Base-by-base conservation (phyloP, 1,140 invertebrate genomes). In the Drosophila malerkotliana region DNA sequence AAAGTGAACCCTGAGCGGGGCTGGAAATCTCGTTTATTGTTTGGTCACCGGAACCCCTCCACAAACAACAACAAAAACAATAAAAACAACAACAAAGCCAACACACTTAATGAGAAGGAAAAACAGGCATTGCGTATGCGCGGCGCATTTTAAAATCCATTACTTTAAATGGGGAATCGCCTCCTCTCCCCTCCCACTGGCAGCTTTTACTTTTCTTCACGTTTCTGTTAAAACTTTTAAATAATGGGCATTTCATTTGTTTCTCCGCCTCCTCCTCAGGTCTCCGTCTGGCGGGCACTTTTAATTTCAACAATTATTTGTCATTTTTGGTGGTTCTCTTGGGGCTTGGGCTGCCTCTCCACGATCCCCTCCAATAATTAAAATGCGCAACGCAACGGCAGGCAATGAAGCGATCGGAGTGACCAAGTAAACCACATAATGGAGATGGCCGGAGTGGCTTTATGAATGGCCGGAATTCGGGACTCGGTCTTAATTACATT, bases 221-320 rank as follows among this genome's bases (percentile, higher is more conserved):
- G 48, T 54, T 68, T 37, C 15, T 26, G 18, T 56, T 37, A 56
- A 49, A 58, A 59, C 54, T 48, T 41, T 51, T 69, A 54, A 79
- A 5, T 10, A 41, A 72, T 62, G 63, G 66, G 48, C 67, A 62
- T 67, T 69, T 32, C 39, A 68, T 76, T 73, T 59, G 34, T 68
- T 32, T 7, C 12, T 41, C n/a, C 39, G 39, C n/a, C 14, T 14
- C 37, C 41, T 4, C 10, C 9, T n/a, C 37, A 18, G 1, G 8
- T 59, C 62, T 41, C 39, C n/a, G 14, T 6, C 39, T 6, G n/a
- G 15, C 61, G 21, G 30, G 51, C 79, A 81, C 77, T 77, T 81
- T 85, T 85, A 81, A 87, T 85, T 85, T 87, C 69, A 77, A 71
- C 74, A 74, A 87, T 85, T 87, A 87, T 85, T 77, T 73, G 63